phyloP scores from a whole-genome alignment of 2,797 vertebrate genomes.

The Pangasius sanitwongsei region DNA sequence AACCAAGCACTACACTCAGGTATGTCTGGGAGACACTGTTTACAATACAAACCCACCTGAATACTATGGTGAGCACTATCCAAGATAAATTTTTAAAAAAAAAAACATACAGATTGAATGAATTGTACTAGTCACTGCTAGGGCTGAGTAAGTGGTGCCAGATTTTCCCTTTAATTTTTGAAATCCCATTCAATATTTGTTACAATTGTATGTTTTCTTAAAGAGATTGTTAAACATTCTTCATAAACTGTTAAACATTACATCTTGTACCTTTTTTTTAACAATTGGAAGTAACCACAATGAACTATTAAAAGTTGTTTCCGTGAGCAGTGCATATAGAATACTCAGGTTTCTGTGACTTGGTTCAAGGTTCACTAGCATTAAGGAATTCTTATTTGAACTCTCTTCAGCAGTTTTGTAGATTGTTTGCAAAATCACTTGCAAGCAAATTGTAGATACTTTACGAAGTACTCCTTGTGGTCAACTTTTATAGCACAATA shows the following conservation, averaged over 20 bases:
- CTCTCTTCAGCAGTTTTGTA: background rate
- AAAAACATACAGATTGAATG: background rate
- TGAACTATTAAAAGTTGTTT: background rate
- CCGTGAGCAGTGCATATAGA: background rate
- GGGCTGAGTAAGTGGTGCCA: background rate
- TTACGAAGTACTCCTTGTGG: background rate
- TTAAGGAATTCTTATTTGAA: background rate
- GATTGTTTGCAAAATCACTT: background rate
- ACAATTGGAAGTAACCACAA: background rate
- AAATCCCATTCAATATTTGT: background rate
- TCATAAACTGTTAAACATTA: background rate
- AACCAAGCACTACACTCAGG: background rate
- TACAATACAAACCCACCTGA: background rate
- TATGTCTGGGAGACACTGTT: background rate
- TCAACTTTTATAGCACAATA: background rate
- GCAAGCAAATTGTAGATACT: background rate
- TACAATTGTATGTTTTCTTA: background rate
- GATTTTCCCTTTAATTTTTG: background rate
- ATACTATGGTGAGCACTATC: background rate
- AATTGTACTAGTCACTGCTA: background rate
- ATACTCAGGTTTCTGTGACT: background rate
- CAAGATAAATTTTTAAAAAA: background rate
- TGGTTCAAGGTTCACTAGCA: background rate
- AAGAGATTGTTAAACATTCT: background rate
- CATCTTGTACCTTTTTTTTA: background rate